A percentile compares a stretch with the other conserved stretches of the same genome.
phyloP scores from a whole-genome alignment of 2,888 invertebrate genomes.

The Phengaris arion region DNA sequence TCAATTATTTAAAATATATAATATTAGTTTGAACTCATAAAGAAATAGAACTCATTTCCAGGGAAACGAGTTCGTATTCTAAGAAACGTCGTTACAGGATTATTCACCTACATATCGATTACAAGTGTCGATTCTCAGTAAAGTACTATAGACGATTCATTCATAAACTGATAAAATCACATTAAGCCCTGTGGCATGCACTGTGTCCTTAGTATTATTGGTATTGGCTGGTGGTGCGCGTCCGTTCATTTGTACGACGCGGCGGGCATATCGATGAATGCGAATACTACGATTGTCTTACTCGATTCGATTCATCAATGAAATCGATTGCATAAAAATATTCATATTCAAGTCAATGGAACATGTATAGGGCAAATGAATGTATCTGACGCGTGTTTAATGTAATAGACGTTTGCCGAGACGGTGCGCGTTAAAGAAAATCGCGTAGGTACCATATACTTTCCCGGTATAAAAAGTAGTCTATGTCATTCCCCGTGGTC shows the following conservation, averaged over 20 bases:
- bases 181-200: conserved; percentile 52
- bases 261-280: conserved; percentile 72
- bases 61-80: conserved; percentile 40
- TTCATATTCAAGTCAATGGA: conserved; percentile 31
- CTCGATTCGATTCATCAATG: conserved; percentile 56
- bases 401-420: no score
- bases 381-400: conserved; percentile 29
- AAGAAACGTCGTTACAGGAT: background rate
- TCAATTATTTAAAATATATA: no score
- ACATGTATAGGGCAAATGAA: background rate
- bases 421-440: no score
- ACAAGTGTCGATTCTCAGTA: conserved; percentile 8
- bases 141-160: conserved; percentile 43
- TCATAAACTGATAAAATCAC: conserved; percentile 60
- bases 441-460: no score
- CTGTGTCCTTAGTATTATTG: conserved; percentile 63
- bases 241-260: conserved; percentile 76
- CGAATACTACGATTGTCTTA: conserved; percentile 60
- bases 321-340: conserved; percentile 55
- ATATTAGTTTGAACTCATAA: background rate
- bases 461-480: no score
- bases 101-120: conserved; percentile 21
- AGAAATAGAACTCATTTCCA: conserved; percentile 50
- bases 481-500: no score
- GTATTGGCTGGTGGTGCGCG: conserved; percentile 68